phyloP scores from a whole-genome alignment of 2,888 invertebrate species.

The Linnaemya tessellans region DNA sequence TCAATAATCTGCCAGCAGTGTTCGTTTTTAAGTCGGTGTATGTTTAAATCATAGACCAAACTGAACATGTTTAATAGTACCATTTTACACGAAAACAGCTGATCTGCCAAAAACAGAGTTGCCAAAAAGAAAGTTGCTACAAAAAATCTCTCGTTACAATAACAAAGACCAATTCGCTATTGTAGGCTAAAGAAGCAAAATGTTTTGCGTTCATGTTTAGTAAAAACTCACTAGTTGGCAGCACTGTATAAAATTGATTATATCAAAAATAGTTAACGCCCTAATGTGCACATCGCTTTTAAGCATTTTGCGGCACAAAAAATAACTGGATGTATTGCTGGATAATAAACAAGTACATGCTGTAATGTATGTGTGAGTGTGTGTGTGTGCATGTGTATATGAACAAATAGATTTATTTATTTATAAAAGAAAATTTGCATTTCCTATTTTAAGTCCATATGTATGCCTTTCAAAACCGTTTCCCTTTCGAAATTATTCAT shows the following conservation, averaged over 20 bases:
- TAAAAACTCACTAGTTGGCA: neutral
- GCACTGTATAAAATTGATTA: neutral
- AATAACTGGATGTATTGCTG: neutral
- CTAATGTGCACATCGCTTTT: neutral
- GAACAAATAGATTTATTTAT: too few species aligned
- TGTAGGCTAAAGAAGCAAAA: too few species aligned
- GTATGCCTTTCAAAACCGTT: neutral
- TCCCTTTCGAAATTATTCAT: neutral
- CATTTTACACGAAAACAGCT: too few species aligned
- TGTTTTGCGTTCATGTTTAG: too few species aligned
- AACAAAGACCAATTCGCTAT: too few species aligned
- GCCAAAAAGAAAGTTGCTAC: too few species aligned
- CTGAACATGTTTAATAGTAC: too few species aligned
- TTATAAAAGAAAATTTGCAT: neutral
- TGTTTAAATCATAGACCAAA: too few species aligned
- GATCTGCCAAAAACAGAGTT: too few species aligned
- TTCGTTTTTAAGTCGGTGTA: too few species aligned
- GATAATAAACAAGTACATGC: neutral
- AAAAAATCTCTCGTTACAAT: too few species aligned
- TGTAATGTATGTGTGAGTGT: neutral
- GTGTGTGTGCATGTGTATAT: neutral
- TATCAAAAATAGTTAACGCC: neutral
- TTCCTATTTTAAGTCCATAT: slow-evolving; percentile 22
- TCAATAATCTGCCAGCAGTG: too few species aligned
- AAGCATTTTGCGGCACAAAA: neutral